Evolutionary conservation across 1,140 invertebrate genomes (phyloP).

Genomic region (Psix sp.): DNA sequence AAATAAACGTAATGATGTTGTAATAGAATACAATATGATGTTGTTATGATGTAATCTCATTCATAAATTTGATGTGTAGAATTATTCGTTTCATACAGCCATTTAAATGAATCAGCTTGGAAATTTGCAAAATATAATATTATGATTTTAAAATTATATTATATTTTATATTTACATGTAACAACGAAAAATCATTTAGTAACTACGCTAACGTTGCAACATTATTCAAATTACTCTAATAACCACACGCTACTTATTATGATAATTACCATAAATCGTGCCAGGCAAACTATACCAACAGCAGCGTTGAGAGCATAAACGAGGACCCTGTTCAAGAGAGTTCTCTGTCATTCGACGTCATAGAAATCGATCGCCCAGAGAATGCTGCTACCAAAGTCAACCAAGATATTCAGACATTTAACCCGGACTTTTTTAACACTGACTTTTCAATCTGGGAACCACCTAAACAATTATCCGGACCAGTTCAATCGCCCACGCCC

Average conservation of each 20-base stretch:
- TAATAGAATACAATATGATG: no score
- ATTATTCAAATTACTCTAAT: not conserved
- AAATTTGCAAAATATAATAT: no score
- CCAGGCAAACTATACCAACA: slow-evolving; percentile 9
- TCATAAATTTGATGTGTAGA: no score
- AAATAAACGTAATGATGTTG: no score
- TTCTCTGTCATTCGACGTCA: slow-evolving; percentile 3
- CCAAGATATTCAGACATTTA: not conserved
- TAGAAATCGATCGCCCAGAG: slow-evolving; percentile 16
- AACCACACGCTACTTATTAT: not conserved
- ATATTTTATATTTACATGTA: no score
- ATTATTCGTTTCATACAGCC: no score
- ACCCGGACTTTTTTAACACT: slow-evolving; percentile 14
- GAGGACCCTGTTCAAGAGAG: not conserved
- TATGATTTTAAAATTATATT: no score
- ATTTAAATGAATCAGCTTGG: no score
- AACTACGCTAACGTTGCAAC: not conserved
- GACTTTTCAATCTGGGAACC: not conserved
- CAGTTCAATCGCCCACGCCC: no score
- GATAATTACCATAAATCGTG: slow-evolving; percentile 17
- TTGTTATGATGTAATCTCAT: no score
- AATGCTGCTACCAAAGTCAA: not conserved
- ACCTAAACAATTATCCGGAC: slow-evolving; percentile 2
- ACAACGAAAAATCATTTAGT: not conserved
- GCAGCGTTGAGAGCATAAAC: slow-evolving; percentile 17